Conservation (phyloP, 2,797 vertebrate genomes). For the Scolopax rusticola region DNA sequence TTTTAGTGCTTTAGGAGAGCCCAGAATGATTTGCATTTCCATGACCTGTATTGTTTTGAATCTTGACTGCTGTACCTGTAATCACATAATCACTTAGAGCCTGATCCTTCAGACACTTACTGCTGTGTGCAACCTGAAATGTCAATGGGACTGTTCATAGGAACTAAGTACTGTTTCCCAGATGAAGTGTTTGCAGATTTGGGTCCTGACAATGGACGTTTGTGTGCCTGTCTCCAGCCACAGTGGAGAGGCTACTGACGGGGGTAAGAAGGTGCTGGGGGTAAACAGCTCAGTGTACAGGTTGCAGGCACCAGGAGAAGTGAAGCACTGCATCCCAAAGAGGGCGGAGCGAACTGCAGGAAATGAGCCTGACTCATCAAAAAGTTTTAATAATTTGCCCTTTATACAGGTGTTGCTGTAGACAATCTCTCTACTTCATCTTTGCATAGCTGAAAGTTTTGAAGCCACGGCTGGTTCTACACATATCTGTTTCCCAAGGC, state of each 20-base stretch:
- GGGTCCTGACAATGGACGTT: background rate
- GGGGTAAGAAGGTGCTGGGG: background rate
- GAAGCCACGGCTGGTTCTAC: background rate
- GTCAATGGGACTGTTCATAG: background rate
- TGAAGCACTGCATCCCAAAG: background rate
- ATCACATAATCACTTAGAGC: background rate
- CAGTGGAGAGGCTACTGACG: background rate
- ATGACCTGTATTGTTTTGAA: background rate
- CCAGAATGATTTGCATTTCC: constrained; percentile 12
- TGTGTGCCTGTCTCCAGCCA: background rate
- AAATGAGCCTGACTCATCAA: background rate
- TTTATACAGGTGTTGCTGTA: background rate
- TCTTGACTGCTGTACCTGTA: background rate
- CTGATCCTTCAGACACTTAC: background rate
- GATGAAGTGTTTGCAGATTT: background rate
- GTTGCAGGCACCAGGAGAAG: background rate
- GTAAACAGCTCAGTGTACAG: background rate
- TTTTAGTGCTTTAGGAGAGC: constrained; percentile 9
- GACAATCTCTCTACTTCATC: background rate
- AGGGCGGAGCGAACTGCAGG: background rate
- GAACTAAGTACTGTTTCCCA: background rate
- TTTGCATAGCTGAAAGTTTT: background rate
- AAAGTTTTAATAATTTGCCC: background rate
- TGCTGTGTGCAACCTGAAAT: background rate
- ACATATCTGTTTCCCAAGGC: background rate